Evolutionary conservation across 2,797 vertebrate genomes (phyloP), one percentile per base, ranked within the genome.

Genomic region (Danio aesculapii): DNA sequence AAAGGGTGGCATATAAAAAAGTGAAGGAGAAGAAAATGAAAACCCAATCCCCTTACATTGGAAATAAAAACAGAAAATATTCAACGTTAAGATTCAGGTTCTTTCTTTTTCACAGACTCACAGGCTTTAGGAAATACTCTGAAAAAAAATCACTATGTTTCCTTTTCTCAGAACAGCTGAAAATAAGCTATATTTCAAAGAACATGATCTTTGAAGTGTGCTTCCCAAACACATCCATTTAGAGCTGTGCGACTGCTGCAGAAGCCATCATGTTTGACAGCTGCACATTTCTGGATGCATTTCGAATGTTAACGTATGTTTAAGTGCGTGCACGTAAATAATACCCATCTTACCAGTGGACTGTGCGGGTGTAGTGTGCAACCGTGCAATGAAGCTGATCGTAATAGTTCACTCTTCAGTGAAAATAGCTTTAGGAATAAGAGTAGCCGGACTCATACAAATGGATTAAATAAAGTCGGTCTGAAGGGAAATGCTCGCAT

Each of bases 391-490:
- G 46, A 41, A n/a, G 21, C 47, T 62, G 19, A 63, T 41, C 69
- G 12, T 69, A 78, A 50, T 71, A 13, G 57, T 30, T 70, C 5
- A 9, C 8, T 21, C 12, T 79, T 79, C n/a, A 43, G 30, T 39
- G 55, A 69, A 69, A 78, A 69, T 30, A 17, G 76, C n/a, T 78
- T 70, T 58, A 61, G 43, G 43, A 67, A 62, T 19, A 62, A 69
- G 21, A 44, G 46, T n/a, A 8, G 30, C 50, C 73, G 17, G 46
- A 61, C 19, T 53, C 53, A 62, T 79, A 19, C 30, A 72, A 66
- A 81, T 58, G 46, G 44, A 57, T 46, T 69, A 57, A 5, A 83
- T 80, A 61, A 70, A 30, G 21, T 50, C 46, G 7, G 41, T 75
- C 64, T 64, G 64, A 62, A 61, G 77, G 50, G 64, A 62, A 75